Evolutionary conservation across 2,888 invertebrate genomes (phyloP).

Genomic region (Artemia sinica): DNA sequence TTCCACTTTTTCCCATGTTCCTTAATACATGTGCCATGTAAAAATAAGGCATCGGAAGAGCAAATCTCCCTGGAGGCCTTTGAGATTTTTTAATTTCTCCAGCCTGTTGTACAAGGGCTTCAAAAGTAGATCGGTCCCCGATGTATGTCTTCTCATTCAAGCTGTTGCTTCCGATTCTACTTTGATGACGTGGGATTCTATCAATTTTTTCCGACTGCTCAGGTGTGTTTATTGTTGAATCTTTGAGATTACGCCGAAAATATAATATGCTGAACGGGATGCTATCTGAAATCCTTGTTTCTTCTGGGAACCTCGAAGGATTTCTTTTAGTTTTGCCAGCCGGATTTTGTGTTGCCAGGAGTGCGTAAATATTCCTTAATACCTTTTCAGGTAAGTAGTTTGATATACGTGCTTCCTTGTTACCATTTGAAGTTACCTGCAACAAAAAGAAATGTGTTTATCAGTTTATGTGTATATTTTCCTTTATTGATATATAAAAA

Average conservation of each 20-base stretch:
- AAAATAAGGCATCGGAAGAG: not conserved
- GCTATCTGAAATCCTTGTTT: slow-evolving; percentile 39
- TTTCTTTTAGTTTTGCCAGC: not conserved
- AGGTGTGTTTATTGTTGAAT: not conserved
- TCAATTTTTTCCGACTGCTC: not conserved
- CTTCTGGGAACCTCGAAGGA: not conserved
- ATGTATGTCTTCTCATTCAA: not conserved
- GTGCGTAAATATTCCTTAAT: too few relatives aligned
- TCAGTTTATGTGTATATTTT: too few relatives aligned
- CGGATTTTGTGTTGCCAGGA: too few relatives aligned
- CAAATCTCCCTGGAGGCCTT: not conserved
- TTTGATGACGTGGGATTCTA: not conserved
- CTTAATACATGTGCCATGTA: not conserved
- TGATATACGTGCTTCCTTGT: too few relatives aligned
- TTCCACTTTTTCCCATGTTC: slow-evolving; percentile 3
- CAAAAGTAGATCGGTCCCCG: slow-evolving; percentile 1
- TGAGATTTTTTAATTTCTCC: not conserved
- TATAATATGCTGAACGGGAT: slow-evolving; percentile 39
- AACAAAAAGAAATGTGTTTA: too few relatives aligned
- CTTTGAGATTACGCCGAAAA: slow-evolving; percentile 26
- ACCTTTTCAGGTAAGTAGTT: too few relatives aligned
- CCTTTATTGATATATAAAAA: too few relatives aligned
- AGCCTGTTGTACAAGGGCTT: slow-evolving; percentile 5
- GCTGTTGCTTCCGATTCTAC: not conserved
- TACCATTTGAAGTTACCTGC: too few relatives aligned